Percentiles rank a stretch among this genome's conserved stretches.
These are phyloP conservation scores for Argyra leucocephala DNA, from an alignment of 2,888 invertebrate genomes.

Conservation along the genomic window DNA sequence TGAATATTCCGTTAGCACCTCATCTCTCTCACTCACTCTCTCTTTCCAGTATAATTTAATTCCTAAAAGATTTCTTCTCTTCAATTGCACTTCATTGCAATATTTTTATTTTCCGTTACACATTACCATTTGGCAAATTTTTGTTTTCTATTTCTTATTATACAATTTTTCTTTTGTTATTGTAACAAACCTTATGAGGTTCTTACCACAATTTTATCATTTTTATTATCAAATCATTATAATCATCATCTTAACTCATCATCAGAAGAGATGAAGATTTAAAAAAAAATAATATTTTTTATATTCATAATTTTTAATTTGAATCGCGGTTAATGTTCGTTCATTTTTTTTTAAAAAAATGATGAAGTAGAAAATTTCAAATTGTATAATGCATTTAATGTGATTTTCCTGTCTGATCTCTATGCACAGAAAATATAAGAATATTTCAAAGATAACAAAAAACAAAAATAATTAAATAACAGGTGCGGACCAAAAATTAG, in stretches of 20 bases:
- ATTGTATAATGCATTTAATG: constrained; percentile 3
- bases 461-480: too few relatives aligned
- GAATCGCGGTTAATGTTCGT: neutral
- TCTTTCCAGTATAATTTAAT: too few relatives aligned
- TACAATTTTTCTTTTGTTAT: neutral
- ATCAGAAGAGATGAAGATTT: too few relatives aligned
- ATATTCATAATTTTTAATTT: neutral
- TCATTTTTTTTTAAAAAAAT: neutral
- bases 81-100: neutral
- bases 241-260: too few relatives aligned
- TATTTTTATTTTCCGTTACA: neutral
- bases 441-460: neutral
- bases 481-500: too few relatives aligned
- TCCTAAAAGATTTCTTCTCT: neutral
- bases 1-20: neutral
- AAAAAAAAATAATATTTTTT: neutral
- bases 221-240: too few relatives aligned
- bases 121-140: neutral
- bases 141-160: neutral
- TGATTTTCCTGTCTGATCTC: constrained; percentile 1
- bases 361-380: neutral
- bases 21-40: too few relatives aligned
- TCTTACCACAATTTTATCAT: too few relatives aligned
- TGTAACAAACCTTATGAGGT: neutral
- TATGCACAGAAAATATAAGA: neutral